Base-by-base conservation (phyloP, 2,113 vertebrate species). In the Morone chrysops region DNA sequence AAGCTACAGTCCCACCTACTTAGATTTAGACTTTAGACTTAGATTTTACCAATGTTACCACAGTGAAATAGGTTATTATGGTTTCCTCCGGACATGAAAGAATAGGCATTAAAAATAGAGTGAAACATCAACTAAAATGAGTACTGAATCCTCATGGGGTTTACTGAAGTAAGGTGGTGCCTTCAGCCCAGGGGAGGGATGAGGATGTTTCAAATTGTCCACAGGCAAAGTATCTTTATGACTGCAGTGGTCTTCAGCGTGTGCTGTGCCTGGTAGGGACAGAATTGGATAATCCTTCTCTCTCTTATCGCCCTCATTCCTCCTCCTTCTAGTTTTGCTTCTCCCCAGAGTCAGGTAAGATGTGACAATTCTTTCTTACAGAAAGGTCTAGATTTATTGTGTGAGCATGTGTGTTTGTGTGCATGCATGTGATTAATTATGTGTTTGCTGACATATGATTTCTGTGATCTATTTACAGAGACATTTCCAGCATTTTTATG, bases 341-440 rank as follows among this genome's bases (percentile, higher is more conserved):
- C 54, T 83, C 85, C 84, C 84, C 77, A 81, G 85, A 84, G 84
- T 66, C 80, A 85, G 74, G 70, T 71, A 56, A 67, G 76, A 69
- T 50, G 71, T 69, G 78, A 84, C 67, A 57, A 71, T 66, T 80
- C 56, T 67, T 66, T 78, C 74, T 77, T 56, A 78, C 72, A 80
- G n/a, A 36, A 43, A 68, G 36, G 50, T 71, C 63, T 80, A 73
- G 43, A 80, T 79, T 81, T 84, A 75, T 71, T 40, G 10, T 47
- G 70, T 51, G 67, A 3, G 36, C 38, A 2, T 63, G 61, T 51
- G 61, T 50, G 47, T 60, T 6, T 80, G 66, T 51, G 59, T 75
- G 47, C 48, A 45, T 81, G 22, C 16, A 51, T 56, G 61, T 70
- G 81, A 80, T 65, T 72, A 56, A 61, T 84, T 78, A 16, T 47